Percentiles rank a stretch among this genome's conserved stretches.
Conservation (phyloP, 2,888 invertebrate genomes). For the Cryptocephalus primarius region DNA sequence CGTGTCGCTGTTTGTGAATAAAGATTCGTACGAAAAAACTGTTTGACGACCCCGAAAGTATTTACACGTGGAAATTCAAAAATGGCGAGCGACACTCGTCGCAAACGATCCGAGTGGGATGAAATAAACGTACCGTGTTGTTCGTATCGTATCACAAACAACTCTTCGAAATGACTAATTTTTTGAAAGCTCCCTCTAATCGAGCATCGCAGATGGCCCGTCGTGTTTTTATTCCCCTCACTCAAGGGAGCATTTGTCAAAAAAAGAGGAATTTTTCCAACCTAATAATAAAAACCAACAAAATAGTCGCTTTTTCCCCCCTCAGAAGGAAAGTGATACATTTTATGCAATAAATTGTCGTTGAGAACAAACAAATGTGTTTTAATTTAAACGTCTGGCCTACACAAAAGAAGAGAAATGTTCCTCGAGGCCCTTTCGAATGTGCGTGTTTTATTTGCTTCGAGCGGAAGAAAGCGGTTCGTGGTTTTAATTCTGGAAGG, state of each 20-base stretch:
- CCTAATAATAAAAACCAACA: conserved; percentile 5
- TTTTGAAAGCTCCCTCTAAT: conserved; percentile 9
- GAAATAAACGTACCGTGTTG: no score
- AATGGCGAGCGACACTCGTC: neutral
- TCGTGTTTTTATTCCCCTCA: conserved; percentile 4
- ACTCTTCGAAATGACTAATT: conserved; percentile 7
- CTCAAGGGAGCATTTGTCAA: conserved; percentile 2
- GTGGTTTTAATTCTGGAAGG: no score
- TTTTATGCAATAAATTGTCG: conserved; percentile 9
- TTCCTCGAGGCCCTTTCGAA: no score
- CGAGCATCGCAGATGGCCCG: conserved; percentile 4
- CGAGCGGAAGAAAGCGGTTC: no score
- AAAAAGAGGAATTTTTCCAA: neutral
- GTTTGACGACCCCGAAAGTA: no score
- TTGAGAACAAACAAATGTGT: conserved; percentile 11
- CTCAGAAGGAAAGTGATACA: conserved; percentile 9
- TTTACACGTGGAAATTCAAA: neutral
- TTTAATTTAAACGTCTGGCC: conserved; percentile 11
- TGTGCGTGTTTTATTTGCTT: no score
- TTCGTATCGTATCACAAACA: conserved; percentile 2
- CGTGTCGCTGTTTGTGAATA: no score
- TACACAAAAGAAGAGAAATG: no score
- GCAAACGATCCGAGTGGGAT: neutral
- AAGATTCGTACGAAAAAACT: no score
- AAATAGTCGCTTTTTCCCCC: conserved; percentile 5